Percentiles rank a stretch among this genome's conserved stretches.
Evolutionary conservation across 2,797 vertebrate genomes (phyloP).

Genomic region (Epinephelus coioides): DNA sequence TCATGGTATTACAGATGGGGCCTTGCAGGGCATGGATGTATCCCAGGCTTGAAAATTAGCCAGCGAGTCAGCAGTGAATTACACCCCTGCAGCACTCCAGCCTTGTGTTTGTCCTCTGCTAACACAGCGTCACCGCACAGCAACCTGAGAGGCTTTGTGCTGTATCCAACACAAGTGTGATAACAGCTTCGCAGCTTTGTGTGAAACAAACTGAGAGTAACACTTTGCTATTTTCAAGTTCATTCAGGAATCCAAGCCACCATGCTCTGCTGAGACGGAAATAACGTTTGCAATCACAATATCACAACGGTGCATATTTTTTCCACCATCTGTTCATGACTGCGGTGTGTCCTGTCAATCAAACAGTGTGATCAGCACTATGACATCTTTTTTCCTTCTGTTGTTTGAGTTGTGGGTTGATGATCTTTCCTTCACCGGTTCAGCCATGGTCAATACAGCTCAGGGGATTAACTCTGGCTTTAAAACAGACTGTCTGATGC

Average conservation of each 20-base stretch:
- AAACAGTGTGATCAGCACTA: neutral
- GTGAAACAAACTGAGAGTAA: conserved; percentile 3
- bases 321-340: conserved; percentile 11
- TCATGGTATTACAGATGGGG: conserved; percentile 58
- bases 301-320: neutral
- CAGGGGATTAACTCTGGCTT: conserved; percentile 38
- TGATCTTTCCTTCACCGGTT: conserved; percentile 30
- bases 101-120: conserved; percentile 33
- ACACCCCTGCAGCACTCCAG: conserved; percentile 35
- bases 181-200: conserved; percentile 39
- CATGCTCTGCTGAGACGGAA: neutral
- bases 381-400: conserved; percentile 11
- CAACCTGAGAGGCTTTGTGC: conserved; percentile 26
- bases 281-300: neutral
- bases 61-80: conserved; percentile 48
- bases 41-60: conserved; percentile 59
- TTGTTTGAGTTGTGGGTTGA: neutral
- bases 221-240: conserved; percentile 9
- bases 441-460: neutral
- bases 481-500: neutral
- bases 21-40: conserved; percentile 45
- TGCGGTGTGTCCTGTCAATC: conserved; percentile 8
- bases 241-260: neutral
- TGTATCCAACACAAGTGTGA: conserved; percentile 12
- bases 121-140: conserved; percentile 4